Evolutionary conservation across 2,113 vertebrate species (phyloP).

Genomic region (Rutilus rutilus): DNA sequence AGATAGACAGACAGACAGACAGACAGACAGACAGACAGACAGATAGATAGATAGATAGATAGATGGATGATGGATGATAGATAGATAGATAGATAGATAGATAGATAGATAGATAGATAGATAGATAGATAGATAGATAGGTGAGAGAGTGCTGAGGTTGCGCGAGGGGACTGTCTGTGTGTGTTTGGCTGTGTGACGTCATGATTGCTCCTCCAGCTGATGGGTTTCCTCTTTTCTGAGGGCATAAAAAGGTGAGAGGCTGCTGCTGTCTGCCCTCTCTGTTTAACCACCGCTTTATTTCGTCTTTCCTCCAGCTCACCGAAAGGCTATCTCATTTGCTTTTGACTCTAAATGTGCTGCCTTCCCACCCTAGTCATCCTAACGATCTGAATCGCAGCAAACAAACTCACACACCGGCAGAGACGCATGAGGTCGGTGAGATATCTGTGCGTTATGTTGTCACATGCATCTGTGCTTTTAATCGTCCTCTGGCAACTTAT

Average conservation of each 20-base stretch:
- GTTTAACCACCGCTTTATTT: conserved; percentile 48
- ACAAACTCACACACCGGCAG: conserved; percentile 8
- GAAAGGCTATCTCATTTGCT: background rate
- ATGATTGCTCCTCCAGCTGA: conserved; percentile 44
- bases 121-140: background rate
- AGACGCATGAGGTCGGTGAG: conserved; percentile 63
- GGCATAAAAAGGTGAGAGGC: conserved; percentile 68
- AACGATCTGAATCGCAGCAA: conserved; percentile 10
- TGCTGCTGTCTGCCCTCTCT: conserved; percentile 51
- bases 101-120: background rate
- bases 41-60: conserved; percentile 4
- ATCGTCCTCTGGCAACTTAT: background rate
- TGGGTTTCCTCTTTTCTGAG: conserved; percentile 23
- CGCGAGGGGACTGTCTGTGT: background rate
- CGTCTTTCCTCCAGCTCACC: background rate
- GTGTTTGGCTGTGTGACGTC: conserved; percentile 60
- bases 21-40: too few relatives aligned
- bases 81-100: background rate
- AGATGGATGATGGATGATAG: background rate
- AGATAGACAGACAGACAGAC: too few relatives aligned
- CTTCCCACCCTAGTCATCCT: conserved; percentile 15
- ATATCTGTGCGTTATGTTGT: conserved; percentile 1
- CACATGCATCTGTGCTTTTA: background rate
- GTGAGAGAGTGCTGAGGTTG: background rate
- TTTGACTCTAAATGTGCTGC: conserved; percentile 41